Evolutionary conservation across 2,113 vertebrate genomes (phyloP), one percentile per base, ranked within the genome.

Genomic region (Thomomys bottae): DNA sequence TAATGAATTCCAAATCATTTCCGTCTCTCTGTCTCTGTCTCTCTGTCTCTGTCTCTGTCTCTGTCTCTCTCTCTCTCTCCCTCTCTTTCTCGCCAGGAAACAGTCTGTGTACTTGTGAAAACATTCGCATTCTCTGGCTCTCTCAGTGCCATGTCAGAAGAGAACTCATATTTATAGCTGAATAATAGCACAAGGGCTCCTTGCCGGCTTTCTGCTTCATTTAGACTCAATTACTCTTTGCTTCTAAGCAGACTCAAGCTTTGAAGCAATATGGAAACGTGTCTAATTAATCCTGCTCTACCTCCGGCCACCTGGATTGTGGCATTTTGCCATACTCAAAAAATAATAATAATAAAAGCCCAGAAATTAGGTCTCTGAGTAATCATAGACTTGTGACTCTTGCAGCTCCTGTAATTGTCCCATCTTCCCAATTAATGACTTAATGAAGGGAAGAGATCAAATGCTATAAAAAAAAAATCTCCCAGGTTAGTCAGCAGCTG

Each of bases 271-370:
- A 88, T 77, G 84, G 92, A 95, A 95, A 98, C 96, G 96, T 96
- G 95, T 96, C 97, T 98, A 98, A 98, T 98, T 98, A 98, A 98
- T 98, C 97, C 97, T 89, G 92, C 98, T 98, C 94, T 76, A 77
- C 97, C 97, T 95, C 95, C 92, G 97, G 98, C 96, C 97, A 93
- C 87, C 97, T 98, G 97, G 98, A 97, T 98, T 98, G 98, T 97
- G 97, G 97, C 98, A 96, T 97, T 97, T 96, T 97, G 97, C 93
- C 93, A 54, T 54, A 54, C 15, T 54, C 14, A 54, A 54, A 54
- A 54, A 54, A 54, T 4, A 54, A 14, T 17, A 54, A 54, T 4
- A 54, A 14, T 17, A 94, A 97, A 98, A 98, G 98, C 98, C 97
- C 98, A 95, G 92, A 96, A 97, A 96, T 82, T n/a, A 81, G 96